Base-by-base conservation (phyloP, 1,140 invertebrate species). In the Hyles vespertilio region DNA sequence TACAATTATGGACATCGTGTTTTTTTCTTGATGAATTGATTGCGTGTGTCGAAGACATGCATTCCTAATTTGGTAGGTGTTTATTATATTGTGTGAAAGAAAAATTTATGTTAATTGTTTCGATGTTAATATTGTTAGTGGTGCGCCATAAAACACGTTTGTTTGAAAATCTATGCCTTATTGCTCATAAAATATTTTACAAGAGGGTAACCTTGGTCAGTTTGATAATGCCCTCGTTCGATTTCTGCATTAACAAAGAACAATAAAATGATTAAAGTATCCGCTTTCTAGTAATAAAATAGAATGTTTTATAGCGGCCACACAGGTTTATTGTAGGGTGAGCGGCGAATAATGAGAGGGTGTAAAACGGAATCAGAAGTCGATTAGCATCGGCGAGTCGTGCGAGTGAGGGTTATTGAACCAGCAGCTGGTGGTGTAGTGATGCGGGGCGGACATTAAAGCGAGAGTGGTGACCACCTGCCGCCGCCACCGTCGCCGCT, bases 11-110 rank as follows among this genome's bases (percentile, higher is more conserved):
- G 69, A 68, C 69, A 63, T 70, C 66, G 48, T 51, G 61, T 71
- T 72, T 73, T 72, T 72, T 73, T 77, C 72, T 72, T 67, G 66
- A 71, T 70, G 64, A 71, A 77, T 79, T 76, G 69, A 79, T 80
- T 80, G 61, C 72, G 22, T 34, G 50, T 51, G 10, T 51, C 32
- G 32, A 43, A 34, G 34, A 22, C 33, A 54, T 44, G 36, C 52
- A 12, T 11, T 44, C 52, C 36, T 54, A 43, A 32, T 54, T 32
- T 44, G 36, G 9, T 32, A 32, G 33, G 36, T 44, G 43, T 43
- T 58, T 62, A 57, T 52, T 43, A 56, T 59, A 32, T 40, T 32
- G 32, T 59, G 50, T 40, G 36, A 40, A 43, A 58, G 7, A 32
- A 56, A 58, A 58, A 58, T 34, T 43, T 51, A 63, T 40, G 22